Conservation (phyloP, 2,797 vertebrate species). For the Premnoplex brunnescens region DNA sequence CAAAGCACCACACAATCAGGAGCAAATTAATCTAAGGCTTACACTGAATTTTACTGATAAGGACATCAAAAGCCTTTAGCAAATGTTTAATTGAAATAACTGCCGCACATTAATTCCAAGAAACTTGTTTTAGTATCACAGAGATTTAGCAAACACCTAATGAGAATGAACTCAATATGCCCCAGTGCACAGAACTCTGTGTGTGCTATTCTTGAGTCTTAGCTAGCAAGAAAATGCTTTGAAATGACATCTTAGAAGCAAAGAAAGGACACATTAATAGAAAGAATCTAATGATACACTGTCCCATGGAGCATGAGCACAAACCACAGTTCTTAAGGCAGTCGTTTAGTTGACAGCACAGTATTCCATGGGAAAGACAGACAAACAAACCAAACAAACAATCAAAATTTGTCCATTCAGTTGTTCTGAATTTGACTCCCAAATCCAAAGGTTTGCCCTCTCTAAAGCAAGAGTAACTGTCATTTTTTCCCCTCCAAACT, state of each 20-base stretch:
- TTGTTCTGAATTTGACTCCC: background rate
- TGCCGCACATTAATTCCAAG: conserved; percentile 12
- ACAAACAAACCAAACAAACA: background rate
- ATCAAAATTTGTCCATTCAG: background rate
- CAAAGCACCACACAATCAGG: conserved; percentile 5
- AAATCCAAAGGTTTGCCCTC: background rate
- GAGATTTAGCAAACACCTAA: conserved; percentile 6
- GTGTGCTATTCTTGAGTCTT: background rate
- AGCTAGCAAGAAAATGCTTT: background rate
- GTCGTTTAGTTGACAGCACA: background rate
- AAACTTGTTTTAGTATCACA: conserved; percentile 24
- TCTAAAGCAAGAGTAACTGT: background rate
- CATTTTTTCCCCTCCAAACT: background rate
- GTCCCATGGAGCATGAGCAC: background rate
- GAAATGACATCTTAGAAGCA: background rate
- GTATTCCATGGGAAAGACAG: background rate
- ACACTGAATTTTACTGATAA: conserved; percentile 34
- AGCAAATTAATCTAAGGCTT: conserved; percentile 50
- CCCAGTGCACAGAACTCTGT: background rate
- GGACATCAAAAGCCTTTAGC: conserved; percentile 52
- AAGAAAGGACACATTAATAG: background rate
- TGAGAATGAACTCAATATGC: background rate
- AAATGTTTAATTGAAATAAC: conserved; percentile 63
- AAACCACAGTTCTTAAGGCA: background rate
- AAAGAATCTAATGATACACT: background rate